These are phyloP conservation scores for Phytoseiulus persimilis DNA, from an alignment of 2,888 invertebrate genomes.

Conservation along the genomic window DNA sequence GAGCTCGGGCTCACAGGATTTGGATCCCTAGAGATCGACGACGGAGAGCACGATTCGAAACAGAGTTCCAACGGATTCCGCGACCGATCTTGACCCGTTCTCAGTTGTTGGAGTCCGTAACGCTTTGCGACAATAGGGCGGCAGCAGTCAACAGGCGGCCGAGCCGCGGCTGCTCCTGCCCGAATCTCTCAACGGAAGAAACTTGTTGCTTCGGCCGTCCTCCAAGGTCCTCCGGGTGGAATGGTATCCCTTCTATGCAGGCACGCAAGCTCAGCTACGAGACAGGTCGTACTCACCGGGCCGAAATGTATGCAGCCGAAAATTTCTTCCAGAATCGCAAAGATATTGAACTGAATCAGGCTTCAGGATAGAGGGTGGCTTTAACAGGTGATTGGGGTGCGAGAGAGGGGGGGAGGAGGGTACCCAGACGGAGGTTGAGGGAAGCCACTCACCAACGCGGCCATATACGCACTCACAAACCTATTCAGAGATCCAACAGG, in stretches of 20 bases:
- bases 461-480: not conserved
- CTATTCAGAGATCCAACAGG: not conserved
- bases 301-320: not conserved
- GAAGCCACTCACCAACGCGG: not conserved
- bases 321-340: not conserved
- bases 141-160: conserved; percentile 5
- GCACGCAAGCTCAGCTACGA: not conserved
- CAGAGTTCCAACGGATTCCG: not conserved
- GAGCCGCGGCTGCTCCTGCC: not conserved
- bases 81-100: not conserved
- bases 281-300: not conserved
- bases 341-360: not conserved
- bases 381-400: conserved; percentile 5
- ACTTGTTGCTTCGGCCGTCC: not conserved
- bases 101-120: not conserved
- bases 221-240: not conserved
- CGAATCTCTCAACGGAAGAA: not conserved
- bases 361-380: conserved; percentile 5
- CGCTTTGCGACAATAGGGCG: not conserved
- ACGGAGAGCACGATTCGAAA: not conserved
- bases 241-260: not conserved
- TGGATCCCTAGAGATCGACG: not conserved
- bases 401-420: conserved; percentile 5
- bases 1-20: too few relatives aligned
- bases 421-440: not conserved